Percentiles rank a stretch among this genome's conserved stretches.
These are phyloP conservation scores for Phenganax marumi DNA, from an alignment of 92 coral and sea anemone species.

Conservation along the genomic window DNA sequence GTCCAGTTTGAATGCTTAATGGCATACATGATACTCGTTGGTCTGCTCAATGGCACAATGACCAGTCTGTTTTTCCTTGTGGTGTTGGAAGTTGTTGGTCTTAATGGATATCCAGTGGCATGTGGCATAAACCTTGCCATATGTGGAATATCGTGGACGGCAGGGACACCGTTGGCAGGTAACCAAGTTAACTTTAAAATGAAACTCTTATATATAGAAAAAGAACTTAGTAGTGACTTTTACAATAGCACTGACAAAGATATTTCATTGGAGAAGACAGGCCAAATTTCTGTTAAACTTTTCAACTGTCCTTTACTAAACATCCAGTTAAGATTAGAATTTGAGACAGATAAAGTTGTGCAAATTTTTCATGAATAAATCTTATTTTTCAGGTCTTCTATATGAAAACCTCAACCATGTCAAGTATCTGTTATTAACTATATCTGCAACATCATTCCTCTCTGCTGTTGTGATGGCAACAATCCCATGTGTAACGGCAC, in stretches of 20 bases:
- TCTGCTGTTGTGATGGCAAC: conserved; percentile 31
- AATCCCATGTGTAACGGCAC: conserved; percentile 34
- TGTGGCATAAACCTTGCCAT: conserved; percentile 13
- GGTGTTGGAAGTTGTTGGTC: conserved; percentile 26
- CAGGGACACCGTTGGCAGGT: conserved; percentile 43
- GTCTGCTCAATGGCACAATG: conserved; percentile 17
- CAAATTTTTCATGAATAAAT: neutral
- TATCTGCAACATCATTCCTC: neutral
- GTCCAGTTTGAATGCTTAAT: conserved; percentile 22
- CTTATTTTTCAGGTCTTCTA: conserved; percentile 7
- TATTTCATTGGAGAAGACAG: neutral
- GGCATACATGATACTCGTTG: conserved; percentile 14
- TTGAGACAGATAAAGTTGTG: neutral
- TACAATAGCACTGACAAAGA: neutral
- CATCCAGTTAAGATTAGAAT: neutral
- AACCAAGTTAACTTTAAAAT: neutral
- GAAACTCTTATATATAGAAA: neutral
- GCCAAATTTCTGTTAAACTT: neutral
- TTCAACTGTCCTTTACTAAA: neutral
- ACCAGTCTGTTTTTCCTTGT: conserved; percentile 18
- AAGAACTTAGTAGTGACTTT: neutral
- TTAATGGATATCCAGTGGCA: conserved; percentile 12
- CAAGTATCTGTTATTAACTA: conserved; percentile 21
- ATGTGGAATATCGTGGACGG: neutral
- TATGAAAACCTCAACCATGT: conserved; percentile 20